Evolutionary conservation across 2,797 vertebrate species (phyloP), one percentile per base, ranked within the genome.

Genomic region (Leptatherina wallacei): DNA sequence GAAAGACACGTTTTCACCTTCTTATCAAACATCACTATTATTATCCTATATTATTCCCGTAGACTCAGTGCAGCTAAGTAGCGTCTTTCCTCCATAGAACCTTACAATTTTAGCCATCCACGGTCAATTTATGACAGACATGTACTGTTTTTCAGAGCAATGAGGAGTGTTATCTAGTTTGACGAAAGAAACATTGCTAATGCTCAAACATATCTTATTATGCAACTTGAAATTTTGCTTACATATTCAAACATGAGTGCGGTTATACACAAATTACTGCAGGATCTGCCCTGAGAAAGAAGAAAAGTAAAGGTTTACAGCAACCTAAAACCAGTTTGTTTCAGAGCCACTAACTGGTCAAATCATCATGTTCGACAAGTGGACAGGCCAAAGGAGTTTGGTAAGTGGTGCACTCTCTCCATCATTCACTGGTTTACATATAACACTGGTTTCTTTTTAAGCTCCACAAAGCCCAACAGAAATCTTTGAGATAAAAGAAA

Each of bases 351-450:
- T 49, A 33, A 55, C n/a, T 42, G 20, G 75, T 76, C 33, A 60
- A 59, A 75, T 63, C 6, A 61, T 78, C 63, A 36, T 60, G 56
- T 71, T 42, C 36, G 42, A 14, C 35, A 56, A 22, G 8, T 77
- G 33, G 54, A 77, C 40, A 27, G 24, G 24, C 24, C 24, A 27
- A 27, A 27, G 24, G 24, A 27, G 24, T 27, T 27, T 27, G 24
- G 24, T 27, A 27, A 30, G 42, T 35, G 44, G 16, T 35, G 1
- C 54, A 44, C 54, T 52, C 49, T 63, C 54, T 36, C 33, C 22
- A 54, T 44, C 68, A 59, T 52, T 66, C 38, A 54, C 63, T 72
- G 54, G 47, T 44, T 64, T 22, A 64, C 16, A 75, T 8, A 27
- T 51, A 40, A 3, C 3, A 30, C 32, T 58, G 40, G 10, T 22